Evolutionary conservation across 2,113 vertebrate genomes (phyloP), one percentile per base, ranked within the genome.

Genomic region (Anthoscopus minutus): DNA sequence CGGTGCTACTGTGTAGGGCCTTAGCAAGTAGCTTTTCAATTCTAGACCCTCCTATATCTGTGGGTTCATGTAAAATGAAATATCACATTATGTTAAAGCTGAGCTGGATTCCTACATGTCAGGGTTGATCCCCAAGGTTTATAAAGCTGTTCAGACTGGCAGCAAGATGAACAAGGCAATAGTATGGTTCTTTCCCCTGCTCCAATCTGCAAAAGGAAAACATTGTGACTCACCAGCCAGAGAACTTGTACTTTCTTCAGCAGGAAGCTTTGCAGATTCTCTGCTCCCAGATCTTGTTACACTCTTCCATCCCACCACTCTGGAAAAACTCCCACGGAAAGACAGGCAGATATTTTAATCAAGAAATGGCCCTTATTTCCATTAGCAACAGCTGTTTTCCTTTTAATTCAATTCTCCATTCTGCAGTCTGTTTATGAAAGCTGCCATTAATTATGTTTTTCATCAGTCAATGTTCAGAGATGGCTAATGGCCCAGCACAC

Each of bases 391-490:
- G 95, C 95, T 96, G 94, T 82, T 96, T 96, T 92, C 79, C 88
- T 96, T 97, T 97, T 90, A 84, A 96, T 93, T 95, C 94, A 96
- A 95, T 93, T 95, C 95, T 92, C 82, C 64, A 8, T 94, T 95
- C 96, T 95, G 90, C 70, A 95, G 58, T 93, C 92, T 96, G 90
- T 95, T 95, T 96, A 94, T 89, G 94, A 93, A 97, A 97, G 93
- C 93, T 96, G 95, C 94, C 96, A 96, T 95, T 88, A 96, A 96
- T 97, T 97, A 96, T 45, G 19, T 95, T 96, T 96, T 96, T 91
- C 95, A 96, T 96, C 96, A 96, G 92, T 97, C 96, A 97, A 8
- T 96, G 95, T 81, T 93, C 92, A 82, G 94, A 86, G 92, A 96
- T 94, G 92, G 95, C 94, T 96, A 95, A 96, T 95, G 79, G 94